A percentile compares a stretch with the other conserved stretches of the same genome.
These are phyloP conservation scores for Melanerpes aurifrons DNA, from an alignment of 2,113 vertebrate species.

Conservation along the genomic window DNA sequence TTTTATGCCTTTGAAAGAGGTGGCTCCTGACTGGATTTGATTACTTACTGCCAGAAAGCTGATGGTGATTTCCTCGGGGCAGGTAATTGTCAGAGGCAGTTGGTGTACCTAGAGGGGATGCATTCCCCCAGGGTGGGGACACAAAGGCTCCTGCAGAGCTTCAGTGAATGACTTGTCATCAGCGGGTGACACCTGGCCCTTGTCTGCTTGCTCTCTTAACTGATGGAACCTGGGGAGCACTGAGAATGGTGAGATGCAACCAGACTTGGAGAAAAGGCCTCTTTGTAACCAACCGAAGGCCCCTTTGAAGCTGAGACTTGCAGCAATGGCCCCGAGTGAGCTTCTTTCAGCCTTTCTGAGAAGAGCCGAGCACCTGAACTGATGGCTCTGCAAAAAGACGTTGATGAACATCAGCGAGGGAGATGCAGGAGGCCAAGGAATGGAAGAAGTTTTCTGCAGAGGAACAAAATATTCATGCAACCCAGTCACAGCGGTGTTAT, in stretches of 20 bases:
- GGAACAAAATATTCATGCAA: slow-evolving; percentile 14
- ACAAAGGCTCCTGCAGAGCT: background rate
- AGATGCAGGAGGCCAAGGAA: background rate
- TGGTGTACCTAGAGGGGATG: background rate
- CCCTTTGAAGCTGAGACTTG: background rate
- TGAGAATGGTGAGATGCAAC: accelerated
- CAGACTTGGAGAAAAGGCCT: background rate
- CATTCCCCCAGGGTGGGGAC: background rate
- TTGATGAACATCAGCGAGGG: background rate
- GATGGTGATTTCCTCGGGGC: background rate
- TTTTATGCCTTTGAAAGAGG: background rate
- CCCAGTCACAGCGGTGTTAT: slow-evolving; percentile 25
- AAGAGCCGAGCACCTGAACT: background rate
- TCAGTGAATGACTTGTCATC: background rate
- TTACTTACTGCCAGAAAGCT: background rate
- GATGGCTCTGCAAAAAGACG: background rate
- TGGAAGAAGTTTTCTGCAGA: background rate
- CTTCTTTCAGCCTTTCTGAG: background rate
- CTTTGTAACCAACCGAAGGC: background rate
- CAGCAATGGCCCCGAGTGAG: background rate
- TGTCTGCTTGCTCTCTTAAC: background rate
- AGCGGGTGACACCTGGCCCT: slow-evolving; percentile 13
- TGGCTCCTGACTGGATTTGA: background rate
- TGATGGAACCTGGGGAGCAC: background rate
- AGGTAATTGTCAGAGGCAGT: background rate